Conservation (phyloP, 2,113 vertebrate genomes). For the Rallus limicola region DNA sequence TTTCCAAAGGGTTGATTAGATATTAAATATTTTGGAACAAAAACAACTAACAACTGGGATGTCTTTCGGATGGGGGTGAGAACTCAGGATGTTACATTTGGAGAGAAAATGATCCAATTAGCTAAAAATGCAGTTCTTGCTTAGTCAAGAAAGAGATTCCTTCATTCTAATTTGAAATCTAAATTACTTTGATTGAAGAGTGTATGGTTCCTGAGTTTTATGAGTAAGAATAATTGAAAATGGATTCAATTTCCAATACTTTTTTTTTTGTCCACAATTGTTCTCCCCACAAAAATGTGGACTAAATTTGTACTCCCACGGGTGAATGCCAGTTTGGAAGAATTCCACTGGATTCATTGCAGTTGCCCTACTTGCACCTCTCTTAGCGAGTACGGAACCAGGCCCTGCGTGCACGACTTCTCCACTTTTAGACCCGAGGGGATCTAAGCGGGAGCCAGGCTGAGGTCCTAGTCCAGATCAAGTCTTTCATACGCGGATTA, state of each 20-base stretch:
- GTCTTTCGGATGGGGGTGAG: background rate
- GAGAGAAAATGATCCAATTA: background rate
- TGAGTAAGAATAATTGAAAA: slow-evolving; percentile 9
- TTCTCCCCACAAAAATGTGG: background rate
- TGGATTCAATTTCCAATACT: background rate
- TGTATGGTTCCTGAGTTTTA: background rate
- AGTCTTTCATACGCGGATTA: slow-evolving; percentile 8
- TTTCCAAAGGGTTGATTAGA: background rate
- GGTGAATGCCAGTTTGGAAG: background rate
- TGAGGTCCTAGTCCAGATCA: background rate
- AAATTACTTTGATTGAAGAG: background rate
- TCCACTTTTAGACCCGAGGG: background rate
- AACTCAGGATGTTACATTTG: background rate
- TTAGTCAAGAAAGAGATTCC: background rate
- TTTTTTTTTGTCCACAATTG: background rate
- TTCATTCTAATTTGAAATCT: slow-evolving; percentile 8
- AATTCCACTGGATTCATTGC: background rate
- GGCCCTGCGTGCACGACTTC: background rate
- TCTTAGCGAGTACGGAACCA: background rate
- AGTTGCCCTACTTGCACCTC: background rate
- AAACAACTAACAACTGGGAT: background rate
- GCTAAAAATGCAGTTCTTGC: background rate
- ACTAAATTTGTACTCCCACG: background rate
- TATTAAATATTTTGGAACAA: slow-evolving; percentile 3
- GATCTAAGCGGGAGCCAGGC: background rate